A percentile compares a stretch with the other conserved stretches of the same genome.
phyloP scores from a whole-genome alignment of 2,888 invertebrate species.

The Drosophila mimetica region DNA sequence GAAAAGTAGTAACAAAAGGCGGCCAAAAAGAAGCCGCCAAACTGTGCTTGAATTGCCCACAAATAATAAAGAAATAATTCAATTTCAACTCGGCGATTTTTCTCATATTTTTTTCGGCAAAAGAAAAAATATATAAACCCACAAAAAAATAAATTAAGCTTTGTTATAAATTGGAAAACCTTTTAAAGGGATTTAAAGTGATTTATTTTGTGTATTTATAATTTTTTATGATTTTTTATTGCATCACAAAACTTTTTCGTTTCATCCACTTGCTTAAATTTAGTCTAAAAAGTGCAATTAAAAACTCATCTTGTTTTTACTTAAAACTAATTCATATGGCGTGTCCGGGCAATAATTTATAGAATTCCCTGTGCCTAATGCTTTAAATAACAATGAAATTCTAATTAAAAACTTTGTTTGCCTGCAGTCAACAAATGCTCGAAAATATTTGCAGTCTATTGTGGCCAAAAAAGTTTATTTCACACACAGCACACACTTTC shows the following conservation, averaged over 20 bases:
- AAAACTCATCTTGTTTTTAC: background rate
- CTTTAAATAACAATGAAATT: constrained; percentile 1
- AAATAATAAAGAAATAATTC: constrained; percentile 16
- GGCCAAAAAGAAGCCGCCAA: constrained; percentile 13
- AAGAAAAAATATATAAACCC: background rate
- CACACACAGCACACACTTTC: background rate
- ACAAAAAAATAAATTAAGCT: background rate
- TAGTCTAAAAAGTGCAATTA: background rate
- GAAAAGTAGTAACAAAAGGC: constrained; percentile 8
- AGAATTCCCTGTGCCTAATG: background rate
- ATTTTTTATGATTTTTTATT: background rate
- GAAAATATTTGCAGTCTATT: constrained; percentile 1
- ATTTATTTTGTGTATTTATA: background rate
- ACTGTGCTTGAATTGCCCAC: constrained; percentile 4
- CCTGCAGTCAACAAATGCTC: constrained; percentile 5
- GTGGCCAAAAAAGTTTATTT: constrained; percentile 3
- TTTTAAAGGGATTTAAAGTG: background rate
- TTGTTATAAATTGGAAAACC: background rate
- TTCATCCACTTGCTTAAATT: background rate
- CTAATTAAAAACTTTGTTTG: constrained; percentile 8
- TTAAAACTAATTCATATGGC: background rate
- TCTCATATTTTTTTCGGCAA: background rate
- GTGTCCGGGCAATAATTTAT: background rate
- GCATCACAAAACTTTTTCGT: background rate
- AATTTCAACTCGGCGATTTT: constrained; percentile 13